A percentile compares a stretch with the other conserved stretches of the same genome.
Conservation (phyloP, 2,113 vertebrate genomes). For the Bungarus multicinctus region DNA sequence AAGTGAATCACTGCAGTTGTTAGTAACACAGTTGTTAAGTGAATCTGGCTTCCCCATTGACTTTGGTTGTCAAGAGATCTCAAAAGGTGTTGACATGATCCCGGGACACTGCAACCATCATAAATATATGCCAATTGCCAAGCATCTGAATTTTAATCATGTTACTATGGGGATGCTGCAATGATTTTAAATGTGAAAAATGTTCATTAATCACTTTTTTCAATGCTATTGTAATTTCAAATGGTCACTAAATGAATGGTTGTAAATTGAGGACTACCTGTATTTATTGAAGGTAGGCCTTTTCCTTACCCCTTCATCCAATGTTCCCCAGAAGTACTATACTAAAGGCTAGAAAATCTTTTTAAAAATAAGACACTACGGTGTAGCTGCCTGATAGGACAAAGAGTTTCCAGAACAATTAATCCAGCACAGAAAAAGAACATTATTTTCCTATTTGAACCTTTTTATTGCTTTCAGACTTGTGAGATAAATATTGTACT, state of each 20-base stretch:
- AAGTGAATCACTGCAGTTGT: background rate
- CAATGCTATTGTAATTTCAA: background rate
- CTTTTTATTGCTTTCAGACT: background rate
- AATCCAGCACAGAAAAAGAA: background rate
- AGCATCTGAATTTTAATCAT: background rate
- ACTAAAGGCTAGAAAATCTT: background rate
- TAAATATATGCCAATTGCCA: background rate
- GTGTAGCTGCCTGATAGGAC: background rate
- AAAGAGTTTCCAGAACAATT: background rate
- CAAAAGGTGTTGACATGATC: background rate
- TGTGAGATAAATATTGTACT: background rate
- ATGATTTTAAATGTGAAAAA: background rate
- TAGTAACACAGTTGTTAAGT: background rate
- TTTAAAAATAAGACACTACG: background rate
- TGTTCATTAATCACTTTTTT: background rate
- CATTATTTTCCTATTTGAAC: no score
- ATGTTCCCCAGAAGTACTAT: background rate
- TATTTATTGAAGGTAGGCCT: background rate
- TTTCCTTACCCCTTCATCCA: no score
- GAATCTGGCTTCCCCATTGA: background rate
- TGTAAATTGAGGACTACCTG: background rate
- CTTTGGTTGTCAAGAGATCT: background rate
- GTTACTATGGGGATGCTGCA: background rate
- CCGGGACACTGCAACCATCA: background rate
- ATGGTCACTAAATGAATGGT: background rate